Evolutionary conservation across 2,113 vertebrate genomes (phyloP), one percentile per base, ranked within the genome.

Genomic region (Furnarius figulus): DNA sequence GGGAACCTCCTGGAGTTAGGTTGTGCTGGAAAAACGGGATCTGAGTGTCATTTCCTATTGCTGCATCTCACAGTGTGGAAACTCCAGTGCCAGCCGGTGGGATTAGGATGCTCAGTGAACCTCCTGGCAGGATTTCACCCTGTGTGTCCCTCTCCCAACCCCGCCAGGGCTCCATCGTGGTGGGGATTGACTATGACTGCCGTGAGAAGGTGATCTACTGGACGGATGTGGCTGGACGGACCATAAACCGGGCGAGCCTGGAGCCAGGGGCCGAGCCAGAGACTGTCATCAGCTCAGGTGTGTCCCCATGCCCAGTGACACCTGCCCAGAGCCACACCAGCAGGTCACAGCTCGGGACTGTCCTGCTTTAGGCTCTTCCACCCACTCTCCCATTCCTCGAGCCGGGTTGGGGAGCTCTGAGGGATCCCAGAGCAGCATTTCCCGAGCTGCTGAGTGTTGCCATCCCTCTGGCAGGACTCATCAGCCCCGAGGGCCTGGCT

Each of bases 121-220:
- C 58, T 78, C 42, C 25, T 5, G 46, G 46, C 24, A 37, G 55
- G 63, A 59, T 46, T 20, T 89, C 74, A 92, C 35, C 25, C 63
- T 9, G 0, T 70, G 40, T 40, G 42, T 81, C 28, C 72, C 35
- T 55, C 56, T 76, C 59, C 73, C 15, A 17, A 47, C 81, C 31
- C 31, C 16, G 33, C 2, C 97, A 99, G 99, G 99, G 99, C 23
- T 99, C 99, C 90, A 99, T 99, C 31, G 98, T 99, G 24, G 99
- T 99, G 27, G 99, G 99, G 4, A 98, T 99, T 2, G 99, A 99
- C 96, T 98, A 99, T 1, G 99, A 99, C 97, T 99, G 99, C 96
- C 97, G 94, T 66, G 99, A 99, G 67, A 99, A 97, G 95, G 98
- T 97, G 52, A 98, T 99, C 33, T 99, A 99, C 55, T 99, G 99